These are phyloP conservation scores for Ametastegia equiseti DNA, from an alignment of 2,888 invertebrate species.

Conservation along the genomic window DNA sequence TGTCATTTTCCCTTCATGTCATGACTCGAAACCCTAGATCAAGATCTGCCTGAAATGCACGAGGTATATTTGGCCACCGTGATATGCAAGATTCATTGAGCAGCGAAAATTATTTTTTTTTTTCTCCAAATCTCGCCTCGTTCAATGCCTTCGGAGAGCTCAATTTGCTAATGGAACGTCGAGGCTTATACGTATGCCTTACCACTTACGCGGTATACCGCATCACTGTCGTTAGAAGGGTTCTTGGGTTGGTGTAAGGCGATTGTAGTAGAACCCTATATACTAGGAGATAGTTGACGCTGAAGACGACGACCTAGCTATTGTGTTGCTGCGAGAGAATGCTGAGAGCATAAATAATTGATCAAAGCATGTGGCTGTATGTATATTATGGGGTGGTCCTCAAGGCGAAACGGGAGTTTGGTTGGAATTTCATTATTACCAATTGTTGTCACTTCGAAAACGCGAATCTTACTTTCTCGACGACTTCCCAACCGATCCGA, in stretches of 20 bases:
- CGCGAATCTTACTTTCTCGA: no score
- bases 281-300: background rate
- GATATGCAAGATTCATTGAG: background rate
- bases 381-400: no score
- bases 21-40: background rate
- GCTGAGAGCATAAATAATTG: background rate
- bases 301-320: background rate
- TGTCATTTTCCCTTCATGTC: background rate
- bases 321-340: background rate
- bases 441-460: no score
- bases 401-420: no score
- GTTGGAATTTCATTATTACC: no score
- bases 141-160: background rate
- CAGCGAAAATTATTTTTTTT: slow-evolving; percentile 3
- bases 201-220: background rate
- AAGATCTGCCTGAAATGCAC: background rate
- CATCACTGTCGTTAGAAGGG: background rate
- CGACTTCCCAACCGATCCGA: no score
- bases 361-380: background rate
- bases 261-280: background rate
- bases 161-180: slow-evolving; percentile 19
- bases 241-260: background rate
- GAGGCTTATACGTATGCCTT: background rate
- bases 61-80: background rate
- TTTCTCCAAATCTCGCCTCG: slow-evolving; percentile 13